Base-by-base conservation (phyloP, 2,888 invertebrate genomes). In the Dioctria rufipes region DNA sequence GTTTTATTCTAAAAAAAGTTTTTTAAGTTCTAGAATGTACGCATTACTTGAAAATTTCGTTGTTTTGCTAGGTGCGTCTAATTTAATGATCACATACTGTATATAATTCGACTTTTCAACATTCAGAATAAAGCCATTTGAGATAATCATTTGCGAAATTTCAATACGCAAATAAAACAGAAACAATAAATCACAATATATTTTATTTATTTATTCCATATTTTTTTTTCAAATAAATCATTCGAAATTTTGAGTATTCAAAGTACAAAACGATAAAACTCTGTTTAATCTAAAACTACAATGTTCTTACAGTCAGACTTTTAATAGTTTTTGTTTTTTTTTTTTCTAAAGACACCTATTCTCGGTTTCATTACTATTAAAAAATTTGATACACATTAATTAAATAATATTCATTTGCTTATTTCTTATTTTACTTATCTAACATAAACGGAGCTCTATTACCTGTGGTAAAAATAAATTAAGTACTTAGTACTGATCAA, bases 401-500 rank as follows among this genome's bases (percentile, higher is more conserved):
- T 67, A 13, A 46, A 73, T 40, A 51, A 73, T 73, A 25, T 39
- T 75, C 42, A 60, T 75, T 60, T 43, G 37, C 40, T 25, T 42
- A 43, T 60, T 60, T 4, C 60, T 60, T 25, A 13, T 60, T 60
- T 6, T 13, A 6, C 13, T 25, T 25, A 25, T 25, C n/a, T 60
- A 60, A 60, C 6, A 60, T 60, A 13, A 60, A 60, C n/a, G 25
- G 5, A 60, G 40, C 6, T 75, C 42, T 46, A 25, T 46, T 75
- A 75, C 75, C 43, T 75, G 75, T 37, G 75, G 75, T 75, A 78
- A 40, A 77, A 80, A 81, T 81, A 80, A 82, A 78, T 82, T 82
- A 82, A 82, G 82, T 82, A 82, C 82, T 80, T 82, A 78, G 82
- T 80, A 82, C 80, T 80, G 80, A 80, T 71, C 78, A 61, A 75